These are phyloP conservation scores for Ditula angustiorana DNA, from an alignment of 2,888 invertebrate genomes.

Conservation along the genomic window DNA sequence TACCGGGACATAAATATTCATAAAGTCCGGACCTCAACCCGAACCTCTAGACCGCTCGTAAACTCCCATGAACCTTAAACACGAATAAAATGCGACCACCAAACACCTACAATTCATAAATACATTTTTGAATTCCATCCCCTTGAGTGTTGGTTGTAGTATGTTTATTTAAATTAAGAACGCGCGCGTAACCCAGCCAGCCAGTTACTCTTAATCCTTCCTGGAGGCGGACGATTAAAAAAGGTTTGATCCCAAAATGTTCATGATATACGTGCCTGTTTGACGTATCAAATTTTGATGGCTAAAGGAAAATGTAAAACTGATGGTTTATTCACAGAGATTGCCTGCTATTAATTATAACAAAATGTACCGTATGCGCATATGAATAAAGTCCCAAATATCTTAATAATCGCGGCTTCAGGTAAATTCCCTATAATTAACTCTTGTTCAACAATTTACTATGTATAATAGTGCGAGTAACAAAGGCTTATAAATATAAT, in stretches of 20 bases:
- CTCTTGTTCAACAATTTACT: slow-evolving; percentile 19
- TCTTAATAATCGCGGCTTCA: background rate
- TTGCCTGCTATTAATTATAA: background rate
- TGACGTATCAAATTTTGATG: slow-evolving; percentile 5
- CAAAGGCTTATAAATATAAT: background rate
- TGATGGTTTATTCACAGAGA: slow-evolving; percentile 1
- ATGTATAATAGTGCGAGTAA: slow-evolving; percentile 14
- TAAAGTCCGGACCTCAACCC: slow-evolving; percentile 30
- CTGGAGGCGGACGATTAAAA: slow-evolving; percentile 28
- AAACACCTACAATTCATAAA: slow-evolving; percentile 31
- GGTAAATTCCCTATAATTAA: slow-evolving; percentile 13
- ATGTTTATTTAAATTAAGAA: slow-evolving; percentile 29
- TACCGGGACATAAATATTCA: slow-evolving; percentile 44
- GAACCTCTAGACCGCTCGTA: slow-evolving; percentile 38
- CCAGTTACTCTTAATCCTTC: slow-evolving; percentile 19
- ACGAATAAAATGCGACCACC: slow-evolving; percentile 36
- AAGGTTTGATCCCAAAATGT: slow-evolving; percentile 24
- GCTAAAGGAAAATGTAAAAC: slow-evolving; percentile 10
- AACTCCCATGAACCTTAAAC: slow-evolving; percentile 35
- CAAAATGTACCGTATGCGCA: background rate
- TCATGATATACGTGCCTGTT: slow-evolving; percentile 4
- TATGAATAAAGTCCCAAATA: background rate
- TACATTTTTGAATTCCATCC: slow-evolving; percentile 24
- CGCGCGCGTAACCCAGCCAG: slow-evolving; percentile 1
- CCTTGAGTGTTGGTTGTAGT: slow-evolving; percentile 21